Evolutionary conservation across 2,113 vertebrate species (phyloP), one percentile per base, ranked within the genome.

Genomic region (Phrynosoma platyrhinos): DNA sequence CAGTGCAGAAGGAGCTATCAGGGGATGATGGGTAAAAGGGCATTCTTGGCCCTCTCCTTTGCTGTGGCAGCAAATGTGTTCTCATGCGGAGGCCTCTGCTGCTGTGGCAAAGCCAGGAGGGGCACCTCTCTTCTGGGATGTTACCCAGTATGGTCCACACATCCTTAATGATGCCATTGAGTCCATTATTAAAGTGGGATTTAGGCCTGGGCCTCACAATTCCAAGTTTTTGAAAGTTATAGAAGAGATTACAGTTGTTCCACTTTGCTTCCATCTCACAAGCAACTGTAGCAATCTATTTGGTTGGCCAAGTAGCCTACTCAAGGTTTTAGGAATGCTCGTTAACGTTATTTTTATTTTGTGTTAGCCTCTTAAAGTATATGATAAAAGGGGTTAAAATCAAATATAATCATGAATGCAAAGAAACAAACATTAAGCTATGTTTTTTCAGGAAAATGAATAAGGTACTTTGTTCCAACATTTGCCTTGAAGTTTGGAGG

Each of bases 161-260:
- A n/a, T 6, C 42, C 42, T 6, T 47, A 47, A 5, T 47, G 42
- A 47, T 47, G 42, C 89, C 93, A 27, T 3, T 62, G 21, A 75
- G 71, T 84, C 52, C 10, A 58, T 62, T 8, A 42, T 27, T 64
- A 42, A 66, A 58, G 13, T 74, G 25, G 32, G 18, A 79, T 79
- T 23, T 86, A 30, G 27, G 32, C 27, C 13, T 20, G 40, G 42
- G 9, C 78, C 32, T 64, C 55, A 25, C 13, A 72, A 21, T 30
- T 92, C 85, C 52, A 72, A 92, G 0, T 82, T 0, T 62, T 90
- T 93, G 86, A 91, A 93, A 92, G 83, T 85, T 91, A 27, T 89
- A 55, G 79, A 94, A 76, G 88, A 94, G 93, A 91, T 94, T 95
- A 93, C 83, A 20, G 4, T 91, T 85, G 90, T 81, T 92, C 87